phyloP scores from a whole-genome alignment of 2,113 vertebrate species.

The Poicephalus gulielmi region DNA sequence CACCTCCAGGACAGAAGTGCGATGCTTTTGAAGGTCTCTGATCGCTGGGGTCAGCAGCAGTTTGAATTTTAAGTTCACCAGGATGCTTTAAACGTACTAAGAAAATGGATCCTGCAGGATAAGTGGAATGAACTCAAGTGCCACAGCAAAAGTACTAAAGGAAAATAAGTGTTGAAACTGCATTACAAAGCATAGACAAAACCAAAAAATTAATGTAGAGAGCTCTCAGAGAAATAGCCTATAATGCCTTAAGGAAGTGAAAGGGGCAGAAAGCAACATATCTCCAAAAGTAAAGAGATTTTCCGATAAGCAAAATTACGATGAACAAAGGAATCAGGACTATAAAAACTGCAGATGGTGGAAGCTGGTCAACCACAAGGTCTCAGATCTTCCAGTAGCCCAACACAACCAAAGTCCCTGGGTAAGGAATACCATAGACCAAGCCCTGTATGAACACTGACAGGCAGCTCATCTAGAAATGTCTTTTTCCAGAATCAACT shows the following conservation, averaged over 20 bases:
- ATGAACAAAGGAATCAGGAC: background rate
- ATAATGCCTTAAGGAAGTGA: background rate
- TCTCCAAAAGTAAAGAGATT: background rate
- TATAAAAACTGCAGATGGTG: background rate
- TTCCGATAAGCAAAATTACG: background rate
- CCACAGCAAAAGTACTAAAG: background rate
- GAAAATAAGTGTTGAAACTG: background rate
- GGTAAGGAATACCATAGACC: background rate
- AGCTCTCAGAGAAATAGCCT: background rate
- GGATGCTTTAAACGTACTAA: background rate
- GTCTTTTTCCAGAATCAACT: background rate
- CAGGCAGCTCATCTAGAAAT: background rate
- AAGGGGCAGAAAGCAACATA: background rate
- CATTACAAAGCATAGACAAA: background rate
- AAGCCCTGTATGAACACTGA: fast-evolving
- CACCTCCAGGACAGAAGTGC: background rate
- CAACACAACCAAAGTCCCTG: background rate
- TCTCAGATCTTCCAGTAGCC: background rate
- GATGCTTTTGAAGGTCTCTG: background rate
- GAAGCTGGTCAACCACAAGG: background rate
- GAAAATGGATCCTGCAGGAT: background rate
- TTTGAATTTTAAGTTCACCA: background rate
- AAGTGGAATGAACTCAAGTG: background rate
- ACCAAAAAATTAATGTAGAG: background rate
- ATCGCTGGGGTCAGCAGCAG: background rate